phyloP scores from a whole-genome alignment of 2,797 vertebrate species.

The Remorina albescens region DNA sequence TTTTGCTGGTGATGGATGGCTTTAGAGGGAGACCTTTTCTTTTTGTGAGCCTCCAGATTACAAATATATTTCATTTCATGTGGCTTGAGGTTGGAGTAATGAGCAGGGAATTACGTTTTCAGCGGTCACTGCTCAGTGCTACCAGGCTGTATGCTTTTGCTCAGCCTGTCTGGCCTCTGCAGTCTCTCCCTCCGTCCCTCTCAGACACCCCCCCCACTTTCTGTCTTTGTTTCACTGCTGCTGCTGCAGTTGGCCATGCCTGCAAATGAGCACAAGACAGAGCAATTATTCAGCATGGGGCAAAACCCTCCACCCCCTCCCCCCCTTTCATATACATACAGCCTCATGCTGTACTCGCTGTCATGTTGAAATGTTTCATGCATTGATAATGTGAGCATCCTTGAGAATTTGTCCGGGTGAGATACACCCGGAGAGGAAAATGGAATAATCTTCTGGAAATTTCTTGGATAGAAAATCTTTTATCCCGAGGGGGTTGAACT shows the following conservation, averaged over 20 bases:
- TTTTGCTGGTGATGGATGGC: conserved; percentile 26
- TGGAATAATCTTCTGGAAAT: conserved; percentile 35
- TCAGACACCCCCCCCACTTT: conserved; percentile 19
- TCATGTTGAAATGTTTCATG: conserved; percentile 39
- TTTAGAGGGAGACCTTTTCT: conserved; percentile 14
- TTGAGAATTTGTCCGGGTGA: neutral
- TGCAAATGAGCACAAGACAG: conserved; percentile 79
- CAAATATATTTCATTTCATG: conserved; percentile 61
- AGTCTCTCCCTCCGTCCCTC: conserved; percentile 24
- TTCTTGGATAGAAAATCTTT: conserved; percentile 39
- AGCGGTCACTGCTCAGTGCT: conserved; percentile 33
- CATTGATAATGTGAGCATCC: conserved; percentile 30
- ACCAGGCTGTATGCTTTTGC: conserved; percentile 23
- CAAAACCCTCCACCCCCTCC: conserved; percentile 54
- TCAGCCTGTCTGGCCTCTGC: conserved; percentile 50
- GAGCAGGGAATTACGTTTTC: conserved; percentile 45
- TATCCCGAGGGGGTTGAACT: conserved; percentile 25
- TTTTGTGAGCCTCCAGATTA: conserved; percentile 34
- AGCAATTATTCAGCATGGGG: conserved; percentile 76
- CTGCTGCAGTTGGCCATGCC: conserved; percentile 73
- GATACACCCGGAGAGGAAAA: conserved; percentile 21
- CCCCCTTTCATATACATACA: conserved; percentile 17
- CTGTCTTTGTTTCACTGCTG: conserved; percentile 69
- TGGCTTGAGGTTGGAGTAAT: conserved; percentile 53
- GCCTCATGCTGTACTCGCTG: conserved; percentile 12